phyloP scores from a whole-genome alignment of 2,797 vertebrate genomes.

The Cygnus olor region DNA sequence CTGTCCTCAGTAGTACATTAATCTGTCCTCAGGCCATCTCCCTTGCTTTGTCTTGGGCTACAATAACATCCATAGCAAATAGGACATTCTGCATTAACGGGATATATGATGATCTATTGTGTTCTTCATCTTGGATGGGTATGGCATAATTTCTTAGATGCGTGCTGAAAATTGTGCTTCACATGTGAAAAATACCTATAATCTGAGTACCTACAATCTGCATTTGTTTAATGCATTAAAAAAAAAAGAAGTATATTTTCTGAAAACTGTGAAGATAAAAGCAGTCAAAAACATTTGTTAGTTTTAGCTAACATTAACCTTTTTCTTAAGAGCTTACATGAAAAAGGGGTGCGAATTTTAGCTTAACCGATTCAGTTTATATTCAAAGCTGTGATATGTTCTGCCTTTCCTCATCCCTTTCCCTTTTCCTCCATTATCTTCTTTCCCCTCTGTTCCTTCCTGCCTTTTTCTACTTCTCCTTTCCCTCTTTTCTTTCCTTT shows the following conservation, averaged over 20 bases:
- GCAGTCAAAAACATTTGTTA: background rate
- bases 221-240: background rate
- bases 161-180: background rate
- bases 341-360: background rate
- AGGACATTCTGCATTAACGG: background rate
- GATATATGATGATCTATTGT: background rate
- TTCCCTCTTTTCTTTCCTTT: background rate
- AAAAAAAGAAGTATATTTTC: background rate
- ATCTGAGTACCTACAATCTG: background rate
- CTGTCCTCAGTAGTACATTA: background rate
- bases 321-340: background rate
- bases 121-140: background rate
- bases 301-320: background rate
- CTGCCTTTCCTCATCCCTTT: background rate
- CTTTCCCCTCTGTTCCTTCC: background rate
- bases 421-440: background rate
- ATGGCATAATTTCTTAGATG: background rate
- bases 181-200: background rate
- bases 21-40: background rate
- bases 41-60: background rate
- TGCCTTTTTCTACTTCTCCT: background rate
- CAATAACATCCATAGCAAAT: background rate
- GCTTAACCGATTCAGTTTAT: background rate
- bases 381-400: background rate
- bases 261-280: background rate